Evolutionary conservation across 92 coral and sea anemone species (phyloP).

Genomic region (Galaxea fascicularis): DNA sequence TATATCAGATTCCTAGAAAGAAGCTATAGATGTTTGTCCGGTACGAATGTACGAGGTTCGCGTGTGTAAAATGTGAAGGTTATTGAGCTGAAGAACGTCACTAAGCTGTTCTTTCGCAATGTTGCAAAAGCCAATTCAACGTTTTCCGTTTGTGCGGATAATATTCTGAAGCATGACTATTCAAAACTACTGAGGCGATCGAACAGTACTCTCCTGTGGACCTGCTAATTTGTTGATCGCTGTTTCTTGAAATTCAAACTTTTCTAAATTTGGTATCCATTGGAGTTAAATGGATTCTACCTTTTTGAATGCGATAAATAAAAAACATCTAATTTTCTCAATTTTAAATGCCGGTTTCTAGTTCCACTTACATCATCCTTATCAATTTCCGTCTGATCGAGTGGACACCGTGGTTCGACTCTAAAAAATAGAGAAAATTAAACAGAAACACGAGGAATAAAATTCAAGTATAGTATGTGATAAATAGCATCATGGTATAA

Average conservation of each 20-base stretch:
- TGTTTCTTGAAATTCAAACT: no score
- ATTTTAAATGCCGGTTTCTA: conserved; percentile 6
- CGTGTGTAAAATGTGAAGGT: no score
- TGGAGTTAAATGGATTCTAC: no score
- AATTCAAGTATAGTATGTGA: not conserved
- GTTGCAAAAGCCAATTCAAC: not conserved
- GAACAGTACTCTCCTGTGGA: no score
- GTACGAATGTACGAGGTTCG: no score
- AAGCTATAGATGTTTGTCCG: no score
- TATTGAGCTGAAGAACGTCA: no score
- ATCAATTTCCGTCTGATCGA: conserved; percentile 41
- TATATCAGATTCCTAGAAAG: no score
- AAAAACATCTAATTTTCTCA: not conserved
- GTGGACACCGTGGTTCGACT: conserved; percentile 51
- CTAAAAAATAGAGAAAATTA: not conserved
- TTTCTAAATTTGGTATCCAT: no score
- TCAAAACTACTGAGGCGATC: not conserved
- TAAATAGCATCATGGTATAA: not conserved
- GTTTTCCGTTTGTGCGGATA: not conserved
- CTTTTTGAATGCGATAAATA: no score
- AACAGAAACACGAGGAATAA: not conserved
- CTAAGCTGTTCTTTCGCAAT: no score
- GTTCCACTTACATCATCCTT: conserved; percentile 37
- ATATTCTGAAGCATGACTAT: not conserved
- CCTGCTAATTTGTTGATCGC: no score